A percentile compares a stretch with the other conserved stretches of the same genome.
Evolutionary conservation across 2,888 invertebrate species (phyloP).

Genomic region (Anticlea derivata): DNA sequence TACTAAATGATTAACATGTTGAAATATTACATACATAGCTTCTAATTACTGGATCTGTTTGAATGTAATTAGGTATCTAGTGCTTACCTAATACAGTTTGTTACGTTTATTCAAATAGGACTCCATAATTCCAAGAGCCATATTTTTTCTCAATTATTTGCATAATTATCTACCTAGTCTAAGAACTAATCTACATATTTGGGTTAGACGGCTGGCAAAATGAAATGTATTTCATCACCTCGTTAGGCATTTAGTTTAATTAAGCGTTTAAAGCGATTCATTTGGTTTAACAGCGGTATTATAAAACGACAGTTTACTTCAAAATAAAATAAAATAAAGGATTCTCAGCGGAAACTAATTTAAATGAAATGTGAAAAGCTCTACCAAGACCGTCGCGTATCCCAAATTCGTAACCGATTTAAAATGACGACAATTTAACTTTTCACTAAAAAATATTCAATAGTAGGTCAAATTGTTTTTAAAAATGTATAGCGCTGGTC

Average conservation of each 20-base stretch:
- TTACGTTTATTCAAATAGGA: constrained; percentile 33
- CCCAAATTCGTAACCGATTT: neutral
- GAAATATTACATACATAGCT: constrained; percentile 36
- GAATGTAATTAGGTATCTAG: constrained; percentile 31
- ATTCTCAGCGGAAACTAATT: neutral
- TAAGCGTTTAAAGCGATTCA: constrained; percentile 20
- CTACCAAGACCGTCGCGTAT: constrained; percentile 12
- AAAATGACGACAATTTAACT: neutral
- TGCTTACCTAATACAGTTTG: constrained; percentile 32
- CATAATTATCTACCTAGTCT: constrained; percentile 30
- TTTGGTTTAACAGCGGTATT: constrained; percentile 20
- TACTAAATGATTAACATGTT: constrained; percentile 36
- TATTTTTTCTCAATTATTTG: constrained; percentile 36
- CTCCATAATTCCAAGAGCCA: constrained; percentile 33
- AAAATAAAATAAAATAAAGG: neutral
- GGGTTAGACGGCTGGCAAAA: constrained; percentile 31
- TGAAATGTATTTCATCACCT: constrained; percentile 34
- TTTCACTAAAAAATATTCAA: too few relatives aligned
- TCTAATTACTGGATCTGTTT: constrained; percentile 31
- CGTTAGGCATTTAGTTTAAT: constrained; percentile 27
- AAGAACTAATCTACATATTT: constrained; percentile 36
- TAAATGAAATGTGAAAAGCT: neutral
- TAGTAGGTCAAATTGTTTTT: neutral
- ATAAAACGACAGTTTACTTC: neutral
- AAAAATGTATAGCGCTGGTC: constrained; percentile 1